Evolutionary conservation across 2,797 vertebrate genomes (phyloP), one percentile per base, ranked within the genome.

Genomic region (Saxicola maurus): DNA sequence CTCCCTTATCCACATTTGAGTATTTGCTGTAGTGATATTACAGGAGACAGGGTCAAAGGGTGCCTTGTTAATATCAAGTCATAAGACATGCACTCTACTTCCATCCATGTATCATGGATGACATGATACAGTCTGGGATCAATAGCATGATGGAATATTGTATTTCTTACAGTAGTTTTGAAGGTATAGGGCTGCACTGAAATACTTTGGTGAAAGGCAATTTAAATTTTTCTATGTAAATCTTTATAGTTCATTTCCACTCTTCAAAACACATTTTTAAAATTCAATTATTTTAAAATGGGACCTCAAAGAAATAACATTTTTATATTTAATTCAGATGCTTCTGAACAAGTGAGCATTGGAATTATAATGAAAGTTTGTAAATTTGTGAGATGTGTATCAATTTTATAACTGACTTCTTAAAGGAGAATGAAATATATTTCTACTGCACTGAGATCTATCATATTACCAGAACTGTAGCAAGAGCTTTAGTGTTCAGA

Each of bases 261-360:
- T 65, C 33, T 81, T 51, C 76, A 62, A 87, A 76, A 38, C 25
- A 37, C 11, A 7, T 24, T n/a, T 64, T 59, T 89, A 46, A 24
- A 72, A 55, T 72, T 55, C 4, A 45, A 42, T 81, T 56, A 3
- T 40, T 86, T 93, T 81, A 35, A 87, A 86, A 81, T 65, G 11
- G 15, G 27, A 75, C 49, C 38, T 48, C 30, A 74, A 71, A 80
- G 35, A 92, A 89, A 66, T 62, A 91, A 55, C 6, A n/a, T 87
- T 89, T 83, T 24, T 12, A 17, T 83, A 61, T 68, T 94, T 89
- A 90, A 85, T 89, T 71, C 74, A 87, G 51, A 48, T 86, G 27
- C 74, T 86, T 79, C 40, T 84, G 55, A 94, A 83, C 13, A 69
- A 92, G 30, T 49, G 42, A 65, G 24, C 27, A 56, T 33, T 75